phyloP scores from a whole-genome alignment of 2,888 invertebrate species.

The Agonum fuliginosum region DNA sequence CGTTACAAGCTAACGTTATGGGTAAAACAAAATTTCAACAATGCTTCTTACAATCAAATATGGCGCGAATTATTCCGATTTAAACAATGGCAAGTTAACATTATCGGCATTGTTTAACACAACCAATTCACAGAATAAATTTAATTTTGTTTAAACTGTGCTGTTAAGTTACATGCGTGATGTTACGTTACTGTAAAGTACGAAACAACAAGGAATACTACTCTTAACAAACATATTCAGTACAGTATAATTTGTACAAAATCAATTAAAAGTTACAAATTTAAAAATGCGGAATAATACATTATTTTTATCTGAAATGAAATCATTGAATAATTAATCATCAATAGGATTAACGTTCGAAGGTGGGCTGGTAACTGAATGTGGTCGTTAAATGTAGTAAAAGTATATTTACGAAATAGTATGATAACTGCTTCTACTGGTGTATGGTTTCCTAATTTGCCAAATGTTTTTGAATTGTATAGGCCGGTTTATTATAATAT shows the following conservation, averaged over 20 bases:
- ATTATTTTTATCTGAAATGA: no score
- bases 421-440: background rate
- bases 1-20: slow-evolving; percentile 55
- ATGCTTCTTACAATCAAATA: slow-evolving; percentile 61
- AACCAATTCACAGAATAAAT: slow-evolving; percentile 24
- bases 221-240: no score
- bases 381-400: background rate
- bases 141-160: slow-evolving; percentile 9
- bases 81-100: slow-evolving; percentile 62
- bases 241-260: no score
- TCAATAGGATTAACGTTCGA: no score
- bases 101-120: slow-evolving; percentile 14
- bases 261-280: no score
- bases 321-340: no score
- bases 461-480: slow-evolving; percentile 9
- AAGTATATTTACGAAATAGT: background rate
- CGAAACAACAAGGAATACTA: slow-evolving; percentile 6
- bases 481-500: slow-evolving; percentile 27
- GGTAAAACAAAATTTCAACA: slow-evolving; percentile 55
- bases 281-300: no score
- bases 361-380: no score
- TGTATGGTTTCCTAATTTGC: background rate
- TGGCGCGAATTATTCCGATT: slow-evolving; percentile 62
- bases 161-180: slow-evolving; percentile 12
- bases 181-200: slow-evolving; percentile 1